These are phyloP conservation scores for Mungos mungo DNA, from an alignment of 2,113 vertebrate genomes.

Conservation along the genomic window DNA sequence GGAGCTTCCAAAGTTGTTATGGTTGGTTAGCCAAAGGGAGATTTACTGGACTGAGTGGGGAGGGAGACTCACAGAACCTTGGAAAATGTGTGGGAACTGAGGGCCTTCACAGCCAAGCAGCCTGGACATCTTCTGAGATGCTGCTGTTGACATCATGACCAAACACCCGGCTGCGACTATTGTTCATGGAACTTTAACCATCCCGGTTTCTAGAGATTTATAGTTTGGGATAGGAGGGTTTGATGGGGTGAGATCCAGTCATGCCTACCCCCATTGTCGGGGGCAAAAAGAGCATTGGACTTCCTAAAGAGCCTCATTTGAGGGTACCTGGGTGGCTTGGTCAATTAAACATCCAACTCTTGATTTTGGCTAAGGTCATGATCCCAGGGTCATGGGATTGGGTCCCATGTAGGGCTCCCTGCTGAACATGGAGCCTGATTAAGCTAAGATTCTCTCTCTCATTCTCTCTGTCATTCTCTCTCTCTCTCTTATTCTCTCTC, in stretches of 20 bases:
- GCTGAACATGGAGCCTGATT: too few relatives aligned
- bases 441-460: too few relatives aligned
- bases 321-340: too few relatives aligned
- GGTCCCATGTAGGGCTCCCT: too few relatives aligned
- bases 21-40: not conserved
- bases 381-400: too few relatives aligned
- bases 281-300: not conserved
- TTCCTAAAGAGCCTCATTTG: not conserved
- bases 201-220: not conserved
- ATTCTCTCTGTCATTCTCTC: too few relatives aligned
- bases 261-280: not conserved
- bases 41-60: not conserved
- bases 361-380: too few relatives aligned
- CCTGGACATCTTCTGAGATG: too few relatives aligned
- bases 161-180: not conserved
- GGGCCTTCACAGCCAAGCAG: not conserved
- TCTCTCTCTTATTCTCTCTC: accelerated
- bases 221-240: not conserved
- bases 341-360: too few relatives aligned
- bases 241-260: not conserved
- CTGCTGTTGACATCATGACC: not conserved
- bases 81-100: not conserved
- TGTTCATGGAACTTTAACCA: too few relatives aligned
- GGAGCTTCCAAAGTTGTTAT: not conserved
- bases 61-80: not conserved